Percentiles rank a stretch among this genome's conserved stretches.
Conservation (phyloP, 2,113 vertebrate species). For the Alligator mississippiensis region DNA sequence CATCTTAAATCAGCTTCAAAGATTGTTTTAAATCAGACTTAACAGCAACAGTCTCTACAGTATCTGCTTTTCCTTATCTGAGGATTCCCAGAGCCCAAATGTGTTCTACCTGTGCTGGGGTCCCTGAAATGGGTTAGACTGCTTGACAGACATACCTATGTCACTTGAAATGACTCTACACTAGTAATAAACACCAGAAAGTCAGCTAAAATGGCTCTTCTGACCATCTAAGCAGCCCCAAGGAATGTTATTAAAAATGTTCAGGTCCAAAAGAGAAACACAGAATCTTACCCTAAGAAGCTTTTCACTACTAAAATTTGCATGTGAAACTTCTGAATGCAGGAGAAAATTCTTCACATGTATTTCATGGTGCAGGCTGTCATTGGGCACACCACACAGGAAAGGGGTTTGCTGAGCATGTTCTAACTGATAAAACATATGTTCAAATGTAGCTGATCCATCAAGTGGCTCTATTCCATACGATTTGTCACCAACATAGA, state of each 20-base stretch:
- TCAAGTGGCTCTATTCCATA: constrained; percentile 71
- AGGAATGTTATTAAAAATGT: not conserved
- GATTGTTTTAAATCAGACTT: not conserved
- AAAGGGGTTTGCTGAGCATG: constrained; percentile 36
- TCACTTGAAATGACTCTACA: not conserved
- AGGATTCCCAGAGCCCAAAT: not conserved
- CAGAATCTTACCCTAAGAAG: constrained; percentile 61
- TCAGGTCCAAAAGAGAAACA: not conserved
- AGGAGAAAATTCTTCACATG: constrained; percentile 5
- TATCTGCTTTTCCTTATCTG: not conserved
- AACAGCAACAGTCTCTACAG: not conserved
- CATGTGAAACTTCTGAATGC: constrained; percentile 26
- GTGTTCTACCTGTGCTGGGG: not conserved
- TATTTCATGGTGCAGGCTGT: not conserved
- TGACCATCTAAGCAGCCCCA: not conserved
- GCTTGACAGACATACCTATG: not conserved
- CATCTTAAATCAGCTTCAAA: not conserved
- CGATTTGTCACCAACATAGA: constrained; percentile 57
- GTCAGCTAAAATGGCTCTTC: not conserved
- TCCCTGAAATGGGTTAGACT: not conserved
- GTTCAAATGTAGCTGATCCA: constrained; percentile 69
- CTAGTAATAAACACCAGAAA: not conserved
- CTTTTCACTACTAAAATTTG: constrained; percentile 18
- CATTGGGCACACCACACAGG: constrained; percentile 61
- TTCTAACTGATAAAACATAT: constrained; percentile 57